These are phyloP conservation scores for Aphyosemion australe DNA, from an alignment of 2,113 vertebrate species.

Conservation along the genomic window DNA sequence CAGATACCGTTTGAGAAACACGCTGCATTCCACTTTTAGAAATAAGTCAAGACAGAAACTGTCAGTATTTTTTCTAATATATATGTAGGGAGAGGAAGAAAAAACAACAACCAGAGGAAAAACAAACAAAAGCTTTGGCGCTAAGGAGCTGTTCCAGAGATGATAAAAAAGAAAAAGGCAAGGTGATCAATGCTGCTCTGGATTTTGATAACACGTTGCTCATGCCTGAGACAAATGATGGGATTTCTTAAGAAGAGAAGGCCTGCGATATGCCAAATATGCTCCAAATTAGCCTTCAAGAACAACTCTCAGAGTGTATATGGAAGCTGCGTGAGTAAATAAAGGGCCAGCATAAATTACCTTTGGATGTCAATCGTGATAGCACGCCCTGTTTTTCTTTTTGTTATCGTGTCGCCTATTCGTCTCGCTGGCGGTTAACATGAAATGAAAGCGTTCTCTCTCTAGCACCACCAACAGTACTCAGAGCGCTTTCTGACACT, in stretches of 20 bases:
- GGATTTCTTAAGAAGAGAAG: slow-evolving; percentile 71
- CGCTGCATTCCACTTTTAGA: slow-evolving; percentile 62
- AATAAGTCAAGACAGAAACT: slow-evolving; percentile 68
- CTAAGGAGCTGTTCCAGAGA: slow-evolving; percentile 72
- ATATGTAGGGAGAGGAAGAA: slow-evolving; percentile 32
- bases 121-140: slow-evolving; percentile 74
- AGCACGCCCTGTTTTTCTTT: slow-evolving; percentile 74
- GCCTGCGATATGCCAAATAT: slow-evolving; percentile 72
- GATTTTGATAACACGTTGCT: slow-evolving; percentile 76
- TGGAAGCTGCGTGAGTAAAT: slow-evolving; percentile 66
- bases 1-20: slow-evolving; percentile 65
- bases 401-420: slow-evolving; percentile 77
- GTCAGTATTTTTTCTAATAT: slow-evolving; percentile 73
- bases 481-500: slow-evolving; percentile 79
- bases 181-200: slow-evolving; percentile 76
- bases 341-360: slow-evolving; percentile 82
- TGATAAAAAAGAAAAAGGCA: slow-evolving; percentile 57
- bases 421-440: slow-evolving; percentile 78
- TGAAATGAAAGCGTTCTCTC: slow-evolving; percentile 80
- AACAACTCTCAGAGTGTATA: slow-evolving; percentile 57
- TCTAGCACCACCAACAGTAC: slow-evolving; percentile 69
- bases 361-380: slow-evolving; percentile 78
- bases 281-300: slow-evolving; percentile 82
- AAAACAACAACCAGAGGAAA: slow-evolving; percentile 51
- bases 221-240: slow-evolving; percentile 76